These are phyloP conservation scores for Xylocampa areola DNA, from an alignment of 2,888 invertebrate genomes.

Conservation along the genomic window DNA sequence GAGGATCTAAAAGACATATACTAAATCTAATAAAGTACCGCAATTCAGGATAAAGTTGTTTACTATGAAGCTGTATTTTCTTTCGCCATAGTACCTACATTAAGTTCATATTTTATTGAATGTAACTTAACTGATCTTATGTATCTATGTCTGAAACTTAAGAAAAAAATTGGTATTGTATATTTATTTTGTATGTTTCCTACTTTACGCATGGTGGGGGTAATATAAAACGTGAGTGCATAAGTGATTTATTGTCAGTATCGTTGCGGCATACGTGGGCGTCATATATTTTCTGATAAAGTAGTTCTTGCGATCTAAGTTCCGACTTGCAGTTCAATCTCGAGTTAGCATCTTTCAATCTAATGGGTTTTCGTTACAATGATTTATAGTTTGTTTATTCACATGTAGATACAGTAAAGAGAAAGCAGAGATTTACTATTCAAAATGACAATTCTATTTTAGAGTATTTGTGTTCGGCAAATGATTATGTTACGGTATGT, in stretches of 20 bases:
- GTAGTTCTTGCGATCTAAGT: slow-evolving; percentile 62
- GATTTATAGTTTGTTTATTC: slow-evolving; percentile 78
- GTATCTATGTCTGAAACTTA: neutral
- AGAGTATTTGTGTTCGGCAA: slow-evolving; percentile 53
- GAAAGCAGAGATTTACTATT: slow-evolving; percentile 66
- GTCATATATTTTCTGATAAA: slow-evolving; percentile 62
- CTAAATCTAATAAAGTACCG: slow-evolving; percentile 15
- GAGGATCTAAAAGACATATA: slow-evolving; percentile 25
- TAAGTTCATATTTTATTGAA: neutral
- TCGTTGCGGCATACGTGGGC: slow-evolving; percentile 64
- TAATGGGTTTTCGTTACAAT: slow-evolving; percentile 71
- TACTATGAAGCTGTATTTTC: neutral
- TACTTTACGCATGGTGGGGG: slow-evolving; percentile 44
- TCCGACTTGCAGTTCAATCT: slow-evolving; percentile 69
- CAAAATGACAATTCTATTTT: slow-evolving; percentile 59
- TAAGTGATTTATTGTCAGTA: slow-evolving; percentile 67
- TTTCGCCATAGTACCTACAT: neutral
- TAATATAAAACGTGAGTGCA: slow-evolving; percentile 61
- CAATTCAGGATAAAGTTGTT: slow-evolving; percentile 9
- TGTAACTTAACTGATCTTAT: neutral
- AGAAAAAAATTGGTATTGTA: slow-evolving; percentile 20
- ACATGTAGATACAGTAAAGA: slow-evolving; percentile 63
- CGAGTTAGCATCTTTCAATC: slow-evolving; percentile 68
- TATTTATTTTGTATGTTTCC: slow-evolving; percentile 4
- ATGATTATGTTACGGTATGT: slow-evolving; percentile 41